Base-by-base conservation (phyloP, 2,888 invertebrate genomes). In the Bellardia bayeri region DNA sequence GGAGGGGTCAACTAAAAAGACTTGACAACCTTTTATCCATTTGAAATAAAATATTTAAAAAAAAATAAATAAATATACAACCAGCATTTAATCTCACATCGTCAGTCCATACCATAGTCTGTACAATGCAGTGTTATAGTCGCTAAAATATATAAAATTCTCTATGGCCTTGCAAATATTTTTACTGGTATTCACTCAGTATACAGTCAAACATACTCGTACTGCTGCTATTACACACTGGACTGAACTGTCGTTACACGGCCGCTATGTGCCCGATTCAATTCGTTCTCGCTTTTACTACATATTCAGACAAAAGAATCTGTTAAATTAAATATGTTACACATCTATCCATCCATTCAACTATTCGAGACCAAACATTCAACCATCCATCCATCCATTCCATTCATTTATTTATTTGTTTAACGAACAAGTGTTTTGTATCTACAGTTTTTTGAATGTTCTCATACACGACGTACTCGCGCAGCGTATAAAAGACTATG, bases 241-340 rank as follows among this genome's bases (percentile, higher is more conserved):
- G 74, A 82, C 74, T 66, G 37, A 30, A 58, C 58, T 58, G 82
- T 74, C 74, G 74, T 82, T 66, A 64, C 45, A 37, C 45, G 23
- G 42, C 8, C 8, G 16, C 30, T 54, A 42, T 72, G 61, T 81
- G 42, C n/a, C 23, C 16, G 23, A 72, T 66, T 58, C 49, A 72
- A 78, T 61, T 58, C 72, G 40, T 58, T 66, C 40, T 79, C 78
- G 66, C 58, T 68, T 61, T 68, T 69, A 74, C 61, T 78, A 37
- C 37, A 37, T 37, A 74, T 68, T 81, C 63, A 80, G 75, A 75
- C 80, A 87, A 87, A 79, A 85, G 85, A 87, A 85, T 87, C 85
- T 82, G 85, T 85, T 82, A 87, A 87, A 87, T 85, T 87, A 87
- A 87, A 87, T 87, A 87, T 87, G 87, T 85, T 85, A 78, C 79